Base-by-base conservation (phyloP, 2,113 vertebrate genomes). In the Choloepus hoffmanni region DNA sequence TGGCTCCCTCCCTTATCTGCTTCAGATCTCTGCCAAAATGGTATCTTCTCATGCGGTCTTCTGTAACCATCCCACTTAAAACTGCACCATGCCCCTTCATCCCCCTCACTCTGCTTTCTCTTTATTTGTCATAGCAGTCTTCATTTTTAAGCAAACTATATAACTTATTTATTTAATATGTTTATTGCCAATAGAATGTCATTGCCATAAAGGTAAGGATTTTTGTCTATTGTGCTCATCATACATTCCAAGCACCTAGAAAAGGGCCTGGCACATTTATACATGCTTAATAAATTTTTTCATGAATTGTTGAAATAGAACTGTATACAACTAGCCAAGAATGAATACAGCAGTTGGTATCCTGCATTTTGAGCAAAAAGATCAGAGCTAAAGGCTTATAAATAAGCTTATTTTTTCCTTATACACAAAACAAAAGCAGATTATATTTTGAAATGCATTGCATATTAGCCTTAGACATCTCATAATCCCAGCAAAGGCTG, bases 221-320 rank as follows among this genome's bases (percentile, higher is more conserved):
- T 53, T 89, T 94, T 86, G 19, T 90, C 58, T 83, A 23, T 78
- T 67, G 82, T 40, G 36, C 28, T 78, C 53, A 63, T 68, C 33
- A 92, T 92, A 74, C 0, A 81, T 63, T 10, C 2, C 45, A 89
- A 53, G 30, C 48, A 82, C 53, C n/a, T 90, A 94, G 45, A 88
- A 90, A 12, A 70, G 21, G 60, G 45, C 8, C 74, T 65, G 12
- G 9, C 7, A 74, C 77, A n/a, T 19, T 79, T 94, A 82, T 4
- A 10, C 65, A 48, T 40, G 18, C 10, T 33, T 6, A 73, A 82
- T 86, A 89, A 92, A 58, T 85, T 91, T 78, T 8, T 68, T 62
- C 92, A 83, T 72, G 26, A 94, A 85, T 21, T 74, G 12, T 18
- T 82, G 53, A 89, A 95, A 93, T 70, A 86, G 63, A 89, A 67